A percentile compares a stretch with the other conserved stretches of the same genome.
Conservation (phyloP, 2,797 vertebrate species). For the Bufotes viridis region DNA sequence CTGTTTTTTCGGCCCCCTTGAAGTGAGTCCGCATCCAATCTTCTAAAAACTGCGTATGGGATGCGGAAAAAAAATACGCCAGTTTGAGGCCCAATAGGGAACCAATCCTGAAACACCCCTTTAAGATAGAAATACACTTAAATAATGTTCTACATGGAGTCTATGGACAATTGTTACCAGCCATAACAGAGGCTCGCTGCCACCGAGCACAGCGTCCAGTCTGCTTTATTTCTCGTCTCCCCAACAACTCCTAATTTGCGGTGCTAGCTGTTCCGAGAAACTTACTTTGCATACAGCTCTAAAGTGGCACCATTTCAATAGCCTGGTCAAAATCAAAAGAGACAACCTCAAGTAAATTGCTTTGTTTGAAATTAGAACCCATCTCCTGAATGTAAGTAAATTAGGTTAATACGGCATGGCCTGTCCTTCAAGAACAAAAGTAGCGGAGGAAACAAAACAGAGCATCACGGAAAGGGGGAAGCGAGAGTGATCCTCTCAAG, state of each 20-base stretch:
- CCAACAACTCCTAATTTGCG: not conserved
- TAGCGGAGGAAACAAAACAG: conserved; percentile 11
- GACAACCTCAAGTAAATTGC: conserved; percentile 6
- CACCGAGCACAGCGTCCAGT: not conserved
- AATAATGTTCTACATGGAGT: not conserved
- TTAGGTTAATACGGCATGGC: conserved; percentile 13
- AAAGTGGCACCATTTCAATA: not conserved
- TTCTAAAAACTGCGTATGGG: no score
- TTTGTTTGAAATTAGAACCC: not conserved
- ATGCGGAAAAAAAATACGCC: no score
- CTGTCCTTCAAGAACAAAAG: conserved; percentile 29
- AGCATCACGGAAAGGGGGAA: not conserved
- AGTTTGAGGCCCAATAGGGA: no score
- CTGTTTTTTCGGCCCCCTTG: no score
- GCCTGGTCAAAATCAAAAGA: conserved; percentile 17
- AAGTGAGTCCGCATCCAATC: no score
- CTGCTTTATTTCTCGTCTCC: not conserved
- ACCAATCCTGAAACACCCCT: no score
- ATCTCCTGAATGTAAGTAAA: conserved; percentile 26
- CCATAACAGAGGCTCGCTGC: not conserved
- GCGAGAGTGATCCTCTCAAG: not conserved
- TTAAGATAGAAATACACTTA: no score
- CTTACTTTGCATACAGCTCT: not conserved
- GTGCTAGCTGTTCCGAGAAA: not conserved
- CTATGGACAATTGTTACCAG: not conserved